Percentiles rank a stretch among this genome's conserved stretches.
Evolutionary conservation across 2,888 invertebrate genomes (phyloP).

Genomic region (Drosophila birchii): DNA sequence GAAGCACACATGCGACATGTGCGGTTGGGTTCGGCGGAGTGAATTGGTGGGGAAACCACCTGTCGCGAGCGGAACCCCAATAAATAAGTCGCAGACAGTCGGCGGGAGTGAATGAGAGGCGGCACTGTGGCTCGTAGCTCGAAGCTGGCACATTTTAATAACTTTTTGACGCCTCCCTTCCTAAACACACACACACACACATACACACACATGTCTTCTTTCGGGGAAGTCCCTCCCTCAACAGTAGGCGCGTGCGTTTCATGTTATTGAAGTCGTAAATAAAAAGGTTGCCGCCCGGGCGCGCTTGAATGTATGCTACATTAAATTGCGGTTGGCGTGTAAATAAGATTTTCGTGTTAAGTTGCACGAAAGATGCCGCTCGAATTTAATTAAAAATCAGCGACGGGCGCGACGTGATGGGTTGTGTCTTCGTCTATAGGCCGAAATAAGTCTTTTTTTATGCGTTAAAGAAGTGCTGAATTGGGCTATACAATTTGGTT

Average conservation of each 20-base stretch:
- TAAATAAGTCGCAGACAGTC: slow-evolving; percentile 65
- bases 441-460: not conserved
- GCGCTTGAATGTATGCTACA: slow-evolving; percentile 64
- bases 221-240: slow-evolving; percentile 2
- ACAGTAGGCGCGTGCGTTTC: slow-evolving; percentile 45
- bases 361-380: slow-evolving; percentile 56
- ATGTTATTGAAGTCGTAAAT: slow-evolving; percentile 79
- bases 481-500: too few relatives aligned
- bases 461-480: not conserved
- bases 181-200: slow-evolving; percentile 18
- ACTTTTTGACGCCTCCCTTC: slow-evolving; percentile 56
- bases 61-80: slow-evolving; percentile 70
- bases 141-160: slow-evolving; percentile 71
- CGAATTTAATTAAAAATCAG: slow-evolving; percentile 72
- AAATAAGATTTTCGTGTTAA: slow-evolving; percentile 75
- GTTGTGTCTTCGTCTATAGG: slow-evolving; percentile 2
- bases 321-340: slow-evolving; percentile 74
- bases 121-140: slow-evolving; percentile 24
- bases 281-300: slow-evolving; percentile 62
- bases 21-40: slow-evolving; percentile 10
- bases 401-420: not conserved
- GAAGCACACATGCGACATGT: slow-evolving; percentile 38
- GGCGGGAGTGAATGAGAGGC: slow-evolving; percentile 16
- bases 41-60: slow-evolving; percentile 68
- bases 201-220: not conserved